Conservation (phyloP, 2,113 vertebrate species). For the Syngnathoides biaculeatus region DNA sequence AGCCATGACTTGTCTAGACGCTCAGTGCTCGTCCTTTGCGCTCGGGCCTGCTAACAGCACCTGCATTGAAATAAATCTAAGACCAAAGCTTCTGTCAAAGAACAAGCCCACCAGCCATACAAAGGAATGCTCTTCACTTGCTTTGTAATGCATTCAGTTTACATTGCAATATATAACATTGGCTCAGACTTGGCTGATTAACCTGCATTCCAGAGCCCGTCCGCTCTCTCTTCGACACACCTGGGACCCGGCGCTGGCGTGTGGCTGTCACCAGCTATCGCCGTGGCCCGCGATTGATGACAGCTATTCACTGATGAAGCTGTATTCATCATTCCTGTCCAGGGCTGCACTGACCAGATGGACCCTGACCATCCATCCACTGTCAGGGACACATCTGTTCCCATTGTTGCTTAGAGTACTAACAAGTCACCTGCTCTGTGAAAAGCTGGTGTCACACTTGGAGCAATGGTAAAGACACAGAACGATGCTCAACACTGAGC, state of each 20-base stretch:
- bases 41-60: constrained; percentile 41
- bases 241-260: constrained; percentile 91
- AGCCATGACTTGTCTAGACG: constrained; percentile 74
- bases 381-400: constrained; percentile 99
- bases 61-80: constrained; percentile 58
- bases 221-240: constrained; percentile 81
- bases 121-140: constrained; percentile 56
- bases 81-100: constrained; percentile 43
- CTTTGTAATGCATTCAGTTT: constrained; percentile 74
- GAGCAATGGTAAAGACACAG: constrained; percentile 59
- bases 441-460: constrained; percentile 90
- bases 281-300: constrained; percentile 96
- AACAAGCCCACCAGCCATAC: constrained; percentile 15
- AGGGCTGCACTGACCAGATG: constrained; percentile 99
- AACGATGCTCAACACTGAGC: constrained; percentile 26
- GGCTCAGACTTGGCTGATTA: constrained; percentile 86
- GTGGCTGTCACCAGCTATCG: constrained; percentile 91
- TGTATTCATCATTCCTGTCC: constrained; percentile 99
- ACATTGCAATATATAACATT: constrained; percentile 83
- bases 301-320: constrained; percentile 99
- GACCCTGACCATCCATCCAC: constrained; percentile 99
- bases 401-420: constrained; percentile 96
- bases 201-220: constrained; percentile 89
- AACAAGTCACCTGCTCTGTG: constrained; percentile 98
- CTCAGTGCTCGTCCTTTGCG: constrained; percentile 58